A percentile compares a stretch with the other conserved stretches of the same genome.
Evolutionary conservation across 2,888 invertebrate genomes (phyloP).

Genomic region (Drosophila formosana): DNA sequence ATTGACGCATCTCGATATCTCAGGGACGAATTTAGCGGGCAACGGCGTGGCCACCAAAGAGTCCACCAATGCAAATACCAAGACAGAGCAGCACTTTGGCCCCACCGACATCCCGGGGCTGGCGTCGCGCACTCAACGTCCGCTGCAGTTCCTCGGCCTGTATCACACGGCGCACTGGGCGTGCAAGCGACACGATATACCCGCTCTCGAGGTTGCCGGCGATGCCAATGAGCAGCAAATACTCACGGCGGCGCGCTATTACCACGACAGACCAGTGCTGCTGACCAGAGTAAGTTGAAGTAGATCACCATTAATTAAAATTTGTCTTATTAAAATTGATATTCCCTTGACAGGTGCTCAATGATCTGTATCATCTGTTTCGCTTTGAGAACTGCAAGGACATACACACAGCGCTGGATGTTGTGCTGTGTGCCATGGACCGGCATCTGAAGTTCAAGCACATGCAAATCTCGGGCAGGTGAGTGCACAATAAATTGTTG

Average conservation of each 20-base stretch:
- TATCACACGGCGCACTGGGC: conserved; percentile 96
- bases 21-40: conserved; percentile 97
- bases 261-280: conserved; percentile 93
- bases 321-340: background rate
- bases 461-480: conserved; percentile 97
- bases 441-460: conserved; percentile 93
- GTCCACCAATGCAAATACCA: conserved; percentile 73
- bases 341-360: conserved; percentile 88
- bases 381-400: conserved; percentile 92
- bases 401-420: conserved; percentile 90
- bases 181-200: conserved; percentile 95
- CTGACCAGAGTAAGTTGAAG: conserved; percentile 86
- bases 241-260: conserved; percentile 92
- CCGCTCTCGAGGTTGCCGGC: conserved; percentile 95
- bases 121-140: conserved; percentile 90
- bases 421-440: conserved; percentile 96
- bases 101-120: conserved; percentile 94
- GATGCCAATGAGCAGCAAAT: conserved; percentile 97
- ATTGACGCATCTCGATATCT: conserved; percentile 95
- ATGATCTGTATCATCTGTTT: conserved; percentile 95
- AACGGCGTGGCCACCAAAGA: conserved; percentile 89
- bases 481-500: conserved; percentile 40
- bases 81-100: conserved; percentile 64
- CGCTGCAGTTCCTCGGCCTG: conserved; percentile 95
- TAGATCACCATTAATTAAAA: too few relatives aligned